A percentile compares a stretch with the other conserved stretches of the same genome.
Conservation (phyloP, 2,797 vertebrate species). For the Chromobotia macracanthus region DNA sequence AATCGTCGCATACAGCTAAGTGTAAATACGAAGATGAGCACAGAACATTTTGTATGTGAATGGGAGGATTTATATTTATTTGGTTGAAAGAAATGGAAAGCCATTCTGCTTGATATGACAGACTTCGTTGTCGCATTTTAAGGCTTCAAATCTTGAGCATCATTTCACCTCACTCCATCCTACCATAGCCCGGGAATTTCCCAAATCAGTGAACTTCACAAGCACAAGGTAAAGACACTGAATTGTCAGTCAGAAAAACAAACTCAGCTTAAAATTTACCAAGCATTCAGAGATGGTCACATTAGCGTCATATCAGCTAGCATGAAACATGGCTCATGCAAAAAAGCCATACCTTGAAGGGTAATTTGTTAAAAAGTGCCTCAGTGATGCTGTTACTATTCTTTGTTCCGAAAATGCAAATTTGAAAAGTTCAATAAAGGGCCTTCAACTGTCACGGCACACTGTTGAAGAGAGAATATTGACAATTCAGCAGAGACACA, state of each 20-base stretch:
- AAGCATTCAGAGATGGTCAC: conserved; percentile 6
- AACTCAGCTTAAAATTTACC: not conserved
- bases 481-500: conserved; percentile 38
- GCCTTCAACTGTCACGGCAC: not conserved
- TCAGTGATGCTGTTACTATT: conserved; percentile 3
- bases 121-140: no score
- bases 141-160: no score
- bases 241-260: conserved; percentile 34
- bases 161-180: conserved; percentile 27
- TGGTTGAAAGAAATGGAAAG: no score
- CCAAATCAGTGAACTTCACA: conserved; percentile 41
- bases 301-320: no score
- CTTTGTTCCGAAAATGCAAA: conserved; percentile 14
- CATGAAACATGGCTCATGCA: no score
- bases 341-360: not conserved
- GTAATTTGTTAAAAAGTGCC: conserved; percentile 7
- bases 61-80: no score
- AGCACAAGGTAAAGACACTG: conserved; percentile 18
- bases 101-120: no score
- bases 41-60: no score
- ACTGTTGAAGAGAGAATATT: conserved; percentile 47
- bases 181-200: conserved; percentile 15
- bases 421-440: not conserved
- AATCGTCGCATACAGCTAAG: not conserved
- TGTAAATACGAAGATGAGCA: conserved; percentile 14